Percentiles rank a stretch among this genome's conserved stretches.
phyloP scores from a whole-genome alignment of 1,140 invertebrate genomes.

The Drosophila arawakana region DNA sequence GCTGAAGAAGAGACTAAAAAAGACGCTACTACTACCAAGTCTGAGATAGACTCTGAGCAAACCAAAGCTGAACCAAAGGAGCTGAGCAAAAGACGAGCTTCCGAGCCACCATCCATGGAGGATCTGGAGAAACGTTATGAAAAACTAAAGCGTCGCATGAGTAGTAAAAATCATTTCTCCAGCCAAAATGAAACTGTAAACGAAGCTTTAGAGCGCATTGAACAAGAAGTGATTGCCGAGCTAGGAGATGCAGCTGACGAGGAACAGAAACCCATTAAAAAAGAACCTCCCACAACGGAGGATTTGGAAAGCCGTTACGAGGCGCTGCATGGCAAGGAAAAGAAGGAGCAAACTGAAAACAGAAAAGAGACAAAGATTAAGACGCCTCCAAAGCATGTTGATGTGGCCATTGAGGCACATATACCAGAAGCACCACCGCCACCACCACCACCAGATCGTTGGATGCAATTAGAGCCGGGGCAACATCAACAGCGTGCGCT shows the following conservation, averaged over 20 bases:
- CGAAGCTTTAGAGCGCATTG: constrained; percentile 59
- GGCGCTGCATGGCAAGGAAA: constrained; percentile 53
- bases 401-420: constrained; percentile 70
- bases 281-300: constrained; percentile 60
- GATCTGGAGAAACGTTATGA: constrained; percentile 78
- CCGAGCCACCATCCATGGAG: constrained; percentile 78
- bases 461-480: constrained; percentile 21
- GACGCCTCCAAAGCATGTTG: constrained; percentile 36
- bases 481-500: constrained; percentile 63
- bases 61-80: constrained; percentile 14
- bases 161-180: constrained; percentile 54
- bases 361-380: constrained; percentile 7
- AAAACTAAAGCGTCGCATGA: constrained; percentile 73
- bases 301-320: constrained; percentile 73
- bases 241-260: constrained; percentile 26
- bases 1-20: not conserved
- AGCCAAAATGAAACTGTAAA: constrained; percentile 51
- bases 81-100: constrained; percentile 58
- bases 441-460: constrained; percentile 46
- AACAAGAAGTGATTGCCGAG: constrained; percentile 63
- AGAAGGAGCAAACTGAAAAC: constrained; percentile 1
- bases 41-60: not conserved
- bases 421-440: constrained; percentile 61
- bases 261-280: constrained; percentile 19
- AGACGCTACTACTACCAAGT: not conserved